Evolutionary conservation across 1,140 invertebrate genomes (phyloP).

Genomic region (Zaprionus ghesquierei): DNA sequence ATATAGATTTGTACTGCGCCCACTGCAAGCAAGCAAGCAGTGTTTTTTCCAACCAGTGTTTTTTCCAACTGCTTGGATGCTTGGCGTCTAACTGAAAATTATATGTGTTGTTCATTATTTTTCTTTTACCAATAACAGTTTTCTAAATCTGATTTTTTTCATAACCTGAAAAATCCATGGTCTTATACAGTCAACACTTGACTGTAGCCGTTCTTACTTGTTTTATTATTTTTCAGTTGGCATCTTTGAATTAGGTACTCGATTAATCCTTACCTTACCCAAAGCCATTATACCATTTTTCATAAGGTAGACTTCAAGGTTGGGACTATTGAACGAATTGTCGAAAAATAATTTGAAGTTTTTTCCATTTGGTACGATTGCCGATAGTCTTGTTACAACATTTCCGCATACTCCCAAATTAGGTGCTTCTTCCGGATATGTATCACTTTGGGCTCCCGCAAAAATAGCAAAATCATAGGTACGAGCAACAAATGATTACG

Average conservation of each 20-base stretch:
- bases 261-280: conserved; percentile 79
- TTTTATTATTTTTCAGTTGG: conserved; percentile 62
- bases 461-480: conserved; percentile 3
- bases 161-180: too few species aligned
- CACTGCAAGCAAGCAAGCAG: too few species aligned
- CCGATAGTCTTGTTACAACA: conserved; percentile 57
- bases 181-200: too few species aligned
- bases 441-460: conserved; percentile 66
- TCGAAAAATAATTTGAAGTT: conserved; percentile 81
- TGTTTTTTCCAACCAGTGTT: too few species aligned
- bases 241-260: conserved; percentile 65
- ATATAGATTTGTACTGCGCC: too few species aligned
- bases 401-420: conserved; percentile 68
- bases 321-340: conserved; percentile 76
- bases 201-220: conserved; percentile 47
- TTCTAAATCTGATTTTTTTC: too few species aligned
- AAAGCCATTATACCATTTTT: conserved; percentile 75
- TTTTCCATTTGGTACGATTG: conserved; percentile 49
- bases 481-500: too few species aligned
- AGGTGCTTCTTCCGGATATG: conserved; percentile 34
- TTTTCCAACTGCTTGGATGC: too few species aligned
- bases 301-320: conserved; percentile 62
- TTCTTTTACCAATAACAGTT: too few species aligned
- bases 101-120: too few species aligned
- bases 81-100: too few species aligned